Evolutionary conservation across 2,888 invertebrate genomes (phyloP).

Genomic region (Heliconius sara): DNA sequence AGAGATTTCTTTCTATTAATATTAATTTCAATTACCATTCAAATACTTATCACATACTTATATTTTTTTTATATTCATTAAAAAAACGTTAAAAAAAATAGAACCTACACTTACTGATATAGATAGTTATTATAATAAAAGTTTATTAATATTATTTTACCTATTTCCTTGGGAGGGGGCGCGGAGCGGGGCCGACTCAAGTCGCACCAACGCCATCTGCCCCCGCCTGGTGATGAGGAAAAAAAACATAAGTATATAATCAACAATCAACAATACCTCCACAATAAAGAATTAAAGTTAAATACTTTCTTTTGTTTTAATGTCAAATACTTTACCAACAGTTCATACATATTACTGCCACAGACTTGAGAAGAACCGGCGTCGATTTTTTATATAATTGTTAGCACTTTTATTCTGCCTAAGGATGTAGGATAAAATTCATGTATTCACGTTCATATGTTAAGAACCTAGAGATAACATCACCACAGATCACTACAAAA

Average conservation of each 20-base stretch:
- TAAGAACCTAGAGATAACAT: too few species aligned
- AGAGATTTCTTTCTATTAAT: too few species aligned
- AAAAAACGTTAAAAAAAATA: not conserved
- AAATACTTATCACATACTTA: too few species aligned
- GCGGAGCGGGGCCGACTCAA: constrained; percentile 75
- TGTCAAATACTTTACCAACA: too few species aligned
- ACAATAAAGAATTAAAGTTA: not conserved
- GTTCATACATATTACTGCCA: too few species aligned
- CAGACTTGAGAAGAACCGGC: too few species aligned
- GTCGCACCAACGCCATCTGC: constrained; percentile 78
- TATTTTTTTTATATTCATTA: not conserved
- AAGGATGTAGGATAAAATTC: too few species aligned
- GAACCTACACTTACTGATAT: not conserved
- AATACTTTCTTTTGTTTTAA: too few species aligned
- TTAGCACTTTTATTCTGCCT: too few species aligned
- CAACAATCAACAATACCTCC: not conserved
- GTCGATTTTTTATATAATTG: too few species aligned
- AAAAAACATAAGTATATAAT: not conserved
- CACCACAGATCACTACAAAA: too few species aligned
- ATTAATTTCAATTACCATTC: not conserved
- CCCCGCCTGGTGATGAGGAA: constrained; percentile 69
- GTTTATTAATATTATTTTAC: constrained; percentile 53
- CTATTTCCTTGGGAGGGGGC: constrained; percentile 74
- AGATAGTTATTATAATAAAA: not conserved
- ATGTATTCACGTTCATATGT: too few species aligned